Percentiles rank a stretch among this genome's conserved stretches.
These are phyloP conservation scores for Oscheius sp. DNA, from an alignment of 2,888 invertebrate species.

Conservation along the genomic window DNA sequence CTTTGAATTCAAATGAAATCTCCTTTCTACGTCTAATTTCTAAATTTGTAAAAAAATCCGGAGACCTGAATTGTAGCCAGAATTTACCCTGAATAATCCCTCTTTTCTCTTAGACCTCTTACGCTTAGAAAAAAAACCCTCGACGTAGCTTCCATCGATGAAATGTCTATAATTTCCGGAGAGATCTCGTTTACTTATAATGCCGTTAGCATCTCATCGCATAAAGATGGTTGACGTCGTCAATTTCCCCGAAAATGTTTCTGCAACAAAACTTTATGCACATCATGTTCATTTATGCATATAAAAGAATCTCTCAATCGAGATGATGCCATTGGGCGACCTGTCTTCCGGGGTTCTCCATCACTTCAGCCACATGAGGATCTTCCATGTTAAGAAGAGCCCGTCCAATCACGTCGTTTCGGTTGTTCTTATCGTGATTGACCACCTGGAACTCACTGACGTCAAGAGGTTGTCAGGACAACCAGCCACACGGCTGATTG, in stretches of 20 bases:
- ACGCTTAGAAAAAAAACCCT: too few relatives aligned
- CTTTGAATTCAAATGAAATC: too few relatives aligned
- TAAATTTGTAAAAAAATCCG: too few relatives aligned
- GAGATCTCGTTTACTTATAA: too few relatives aligned
- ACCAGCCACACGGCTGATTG: not conserved
- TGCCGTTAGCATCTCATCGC: not conserved
- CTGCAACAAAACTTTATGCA: conserved; percentile 20
- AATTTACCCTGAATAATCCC: too few relatives aligned
- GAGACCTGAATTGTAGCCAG: too few relatives aligned
- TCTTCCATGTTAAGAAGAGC: conserved; percentile 54
- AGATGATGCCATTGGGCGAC: conserved; percentile 99
- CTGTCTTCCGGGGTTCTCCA: conserved; percentile 93
- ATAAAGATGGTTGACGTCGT: too few relatives aligned
- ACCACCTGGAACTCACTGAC: conserved; percentile 39
- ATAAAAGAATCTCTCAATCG: conserved; percentile 36
- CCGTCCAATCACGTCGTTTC: conserved; percentile 57
- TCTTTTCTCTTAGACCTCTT: too few relatives aligned
- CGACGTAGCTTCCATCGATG: too few relatives aligned
- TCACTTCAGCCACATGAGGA: conserved; percentile 70
- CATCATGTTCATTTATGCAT: conserved; percentile 24
- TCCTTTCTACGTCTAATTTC: too few relatives aligned
- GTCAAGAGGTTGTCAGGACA: not conserved
- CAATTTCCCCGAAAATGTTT: not conserved
- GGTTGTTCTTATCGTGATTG: conserved; percentile 48
- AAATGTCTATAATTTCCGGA: not conserved